Evolutionary conservation across 2,888 invertebrate genomes (phyloP).

Genomic region (Bombyx huttoni): DNA sequence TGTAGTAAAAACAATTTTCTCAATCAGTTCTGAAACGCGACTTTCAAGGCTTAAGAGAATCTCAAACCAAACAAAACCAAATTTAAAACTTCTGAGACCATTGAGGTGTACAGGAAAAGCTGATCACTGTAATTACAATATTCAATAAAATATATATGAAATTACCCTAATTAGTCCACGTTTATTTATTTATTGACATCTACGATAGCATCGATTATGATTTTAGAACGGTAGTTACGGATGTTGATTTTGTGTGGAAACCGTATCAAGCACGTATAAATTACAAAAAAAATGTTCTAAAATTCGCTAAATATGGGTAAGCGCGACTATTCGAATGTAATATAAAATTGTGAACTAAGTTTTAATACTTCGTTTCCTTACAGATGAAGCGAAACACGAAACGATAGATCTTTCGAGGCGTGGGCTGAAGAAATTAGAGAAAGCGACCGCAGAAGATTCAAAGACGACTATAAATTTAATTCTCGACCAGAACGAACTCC

Average conservation of each 20-base stretch:
- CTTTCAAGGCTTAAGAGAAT: too few species aligned
- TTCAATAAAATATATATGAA: too few species aligned
- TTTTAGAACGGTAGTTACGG: constrained; percentile 35
- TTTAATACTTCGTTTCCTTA: constrained; percentile 6
- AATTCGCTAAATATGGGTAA: constrained; percentile 37
- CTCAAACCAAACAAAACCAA: too few species aligned
- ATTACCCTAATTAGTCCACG: too few species aligned
- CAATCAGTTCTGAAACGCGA: too few species aligned
- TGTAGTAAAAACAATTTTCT: too few species aligned
- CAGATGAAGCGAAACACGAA: constrained; percentile 45
- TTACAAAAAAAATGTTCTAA: constrained; percentile 32
- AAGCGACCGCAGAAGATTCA: constrained; percentile 79
- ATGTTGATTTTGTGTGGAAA: constrained; percentile 40
- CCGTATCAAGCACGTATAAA: constrained; percentile 17
- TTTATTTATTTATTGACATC: not conserved
- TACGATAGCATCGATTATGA: not conserved
- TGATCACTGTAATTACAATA: too few species aligned
- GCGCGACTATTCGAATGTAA: constrained; percentile 9
- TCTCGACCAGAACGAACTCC: constrained; percentile 89
- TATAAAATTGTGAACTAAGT: not conserved
- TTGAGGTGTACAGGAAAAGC: too few species aligned
- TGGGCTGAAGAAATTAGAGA: constrained; percentile 85
- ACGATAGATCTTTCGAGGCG: constrained; percentile 84
- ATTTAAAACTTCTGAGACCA: too few species aligned
- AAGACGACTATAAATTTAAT: constrained; percentile 79